These are phyloP conservation scores for Tympanoctomys barrerae DNA, from an alignment of 2,797 vertebrate species.

Conservation along the genomic window DNA sequence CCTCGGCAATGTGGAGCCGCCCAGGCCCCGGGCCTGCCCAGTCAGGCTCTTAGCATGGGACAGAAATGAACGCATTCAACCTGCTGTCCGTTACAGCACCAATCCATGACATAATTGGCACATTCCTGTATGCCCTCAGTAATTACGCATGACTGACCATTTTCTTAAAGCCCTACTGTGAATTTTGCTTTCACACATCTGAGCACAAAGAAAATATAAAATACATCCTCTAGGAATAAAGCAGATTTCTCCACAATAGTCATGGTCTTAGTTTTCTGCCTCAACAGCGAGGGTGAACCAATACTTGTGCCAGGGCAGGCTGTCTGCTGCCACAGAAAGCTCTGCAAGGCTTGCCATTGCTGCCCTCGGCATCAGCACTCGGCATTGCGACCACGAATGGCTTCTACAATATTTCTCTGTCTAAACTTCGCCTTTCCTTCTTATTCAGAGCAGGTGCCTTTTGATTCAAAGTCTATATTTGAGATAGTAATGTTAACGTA, in stretches of 20 bases:
- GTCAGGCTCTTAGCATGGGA: neutral
- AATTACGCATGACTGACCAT: neutral
- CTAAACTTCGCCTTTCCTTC: neutral
- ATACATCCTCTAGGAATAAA: neutral
- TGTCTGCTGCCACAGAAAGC: neutral
- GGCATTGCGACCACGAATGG: conserved; percentile 17
- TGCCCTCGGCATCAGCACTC: neutral
- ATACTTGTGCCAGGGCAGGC: neutral
- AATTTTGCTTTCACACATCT: conserved; percentile 34
- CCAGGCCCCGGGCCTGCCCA: neutral
- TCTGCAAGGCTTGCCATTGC: neutral
- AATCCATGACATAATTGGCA: neutral
- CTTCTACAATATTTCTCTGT: neutral
- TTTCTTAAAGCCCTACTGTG: neutral
- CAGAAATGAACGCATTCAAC: conserved; percentile 1
- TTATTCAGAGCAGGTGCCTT: neutral
- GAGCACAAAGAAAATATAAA: conserved; percentile 27
- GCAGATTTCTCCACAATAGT: neutral
- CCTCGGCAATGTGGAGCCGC: neutral
- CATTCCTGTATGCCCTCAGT: neutral
- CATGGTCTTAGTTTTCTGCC: neutral
- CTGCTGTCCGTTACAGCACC: neutral
- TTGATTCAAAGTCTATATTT: neutral
- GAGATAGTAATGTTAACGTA: conserved; percentile 22
- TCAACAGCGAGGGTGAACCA: neutral